Evolutionary conservation across 1,140 invertebrate genomes (phyloP).

Genomic region (Drosophila repletoides): DNA sequence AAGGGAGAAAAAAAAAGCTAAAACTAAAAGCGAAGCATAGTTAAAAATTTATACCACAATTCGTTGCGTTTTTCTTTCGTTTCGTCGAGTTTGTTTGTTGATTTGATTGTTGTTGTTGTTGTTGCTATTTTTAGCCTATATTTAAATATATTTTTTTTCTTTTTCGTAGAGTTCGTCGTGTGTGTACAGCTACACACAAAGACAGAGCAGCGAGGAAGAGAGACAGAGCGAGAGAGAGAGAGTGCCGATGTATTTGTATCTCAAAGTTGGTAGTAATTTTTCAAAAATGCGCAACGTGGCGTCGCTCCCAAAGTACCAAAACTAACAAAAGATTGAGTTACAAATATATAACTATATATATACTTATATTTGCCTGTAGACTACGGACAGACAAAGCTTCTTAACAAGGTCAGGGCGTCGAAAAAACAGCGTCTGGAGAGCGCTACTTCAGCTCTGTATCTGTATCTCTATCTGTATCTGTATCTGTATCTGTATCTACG

Average conservation of each 20-base stretch:
- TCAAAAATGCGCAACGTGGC: conserved; percentile 23
- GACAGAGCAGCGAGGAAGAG: neutral
- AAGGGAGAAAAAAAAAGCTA: conserved; percentile 1
- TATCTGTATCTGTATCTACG: neutral
- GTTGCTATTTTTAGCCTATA: conserved; percentile 61
- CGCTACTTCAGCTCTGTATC: neutral
- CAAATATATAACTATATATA: conserved; percentile 4
- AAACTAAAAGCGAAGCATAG: conserved; percentile 6
- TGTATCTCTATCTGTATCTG: neutral
- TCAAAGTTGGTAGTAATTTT: conserved; percentile 12
- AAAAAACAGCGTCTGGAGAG: conserved; percentile 18
- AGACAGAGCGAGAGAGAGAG: conserved; percentile 1
- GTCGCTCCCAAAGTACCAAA: conserved; percentile 22
- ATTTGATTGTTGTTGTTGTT: conserved; percentile 14
- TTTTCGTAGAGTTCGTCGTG: conserved; percentile 46
- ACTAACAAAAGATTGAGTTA: conserved; percentile 39
- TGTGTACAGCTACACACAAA: conserved; percentile 32
- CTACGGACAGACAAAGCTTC: conserved; percentile 37
- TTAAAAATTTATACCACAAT: conserved; percentile 40
- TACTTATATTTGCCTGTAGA: too few species aligned
- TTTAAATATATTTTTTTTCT: conserved; percentile 29
- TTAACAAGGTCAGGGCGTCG: conserved; percentile 75
- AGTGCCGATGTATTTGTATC: conserved; percentile 24
- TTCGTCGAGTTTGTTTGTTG: conserved; percentile 31
- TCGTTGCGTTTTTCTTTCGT: conserved; percentile 42